These are phyloP conservation scores for Aegithalos caudatus DNA, from an alignment of 2,113 vertebrate species.

Conservation along the genomic window DNA sequence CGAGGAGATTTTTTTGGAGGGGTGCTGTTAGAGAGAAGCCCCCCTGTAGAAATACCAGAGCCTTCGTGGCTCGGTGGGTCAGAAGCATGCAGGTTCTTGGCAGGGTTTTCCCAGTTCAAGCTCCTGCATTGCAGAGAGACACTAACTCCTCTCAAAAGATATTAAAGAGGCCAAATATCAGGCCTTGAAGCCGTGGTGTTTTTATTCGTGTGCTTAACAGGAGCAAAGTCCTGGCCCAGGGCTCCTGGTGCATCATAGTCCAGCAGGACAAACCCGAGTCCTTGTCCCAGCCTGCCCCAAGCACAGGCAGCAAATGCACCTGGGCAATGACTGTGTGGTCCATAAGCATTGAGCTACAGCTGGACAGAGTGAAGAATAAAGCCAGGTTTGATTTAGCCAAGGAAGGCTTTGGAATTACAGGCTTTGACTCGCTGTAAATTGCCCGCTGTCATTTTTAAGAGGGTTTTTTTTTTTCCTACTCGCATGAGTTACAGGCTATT, in stretches of 20 bases:
- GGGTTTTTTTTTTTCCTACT: not conserved
- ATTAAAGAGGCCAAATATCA: accelerated
- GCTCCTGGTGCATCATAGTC: not conserved
- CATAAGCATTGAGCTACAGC: not conserved
- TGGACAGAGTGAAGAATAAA: not conserved
- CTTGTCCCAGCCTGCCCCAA: not conserved
- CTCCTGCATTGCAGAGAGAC: not conserved
- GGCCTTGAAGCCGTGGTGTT: not conserved
- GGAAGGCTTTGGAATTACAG: not conserved
- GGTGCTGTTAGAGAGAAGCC: not conserved
- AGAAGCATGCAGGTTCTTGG: not conserved
- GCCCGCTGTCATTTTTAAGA: not conserved
- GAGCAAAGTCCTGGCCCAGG: not conserved
- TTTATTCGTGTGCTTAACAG: not conserved
- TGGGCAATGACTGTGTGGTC: not conserved
- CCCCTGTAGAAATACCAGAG: not conserved
- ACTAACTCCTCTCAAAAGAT: not conserved
- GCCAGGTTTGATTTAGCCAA: not conserved
- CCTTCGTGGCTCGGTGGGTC: not conserved
- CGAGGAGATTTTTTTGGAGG: not conserved
- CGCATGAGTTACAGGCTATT: not conserved
- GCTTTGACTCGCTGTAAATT: not conserved
- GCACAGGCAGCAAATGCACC: not conserved
- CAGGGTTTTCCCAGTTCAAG: not conserved
- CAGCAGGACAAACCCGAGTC: not conserved